Evolutionary conservation across 2,888 invertebrate genomes (phyloP), one percentile per base, ranked within the genome.

Genomic region (Tachina fera): DNA sequence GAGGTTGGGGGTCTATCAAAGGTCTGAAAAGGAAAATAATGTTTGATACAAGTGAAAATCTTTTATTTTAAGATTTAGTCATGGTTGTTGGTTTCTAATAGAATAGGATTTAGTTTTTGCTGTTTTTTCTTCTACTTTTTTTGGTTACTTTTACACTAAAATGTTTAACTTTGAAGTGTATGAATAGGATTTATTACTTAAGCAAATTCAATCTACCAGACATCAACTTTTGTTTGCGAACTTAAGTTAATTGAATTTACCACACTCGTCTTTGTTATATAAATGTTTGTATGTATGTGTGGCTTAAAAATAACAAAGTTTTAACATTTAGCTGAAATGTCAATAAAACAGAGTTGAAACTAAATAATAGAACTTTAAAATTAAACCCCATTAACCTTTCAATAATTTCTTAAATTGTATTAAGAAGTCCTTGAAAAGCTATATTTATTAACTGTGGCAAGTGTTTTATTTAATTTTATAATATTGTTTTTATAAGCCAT

Each of bases 211-310:
- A 68, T 81, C 77, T 74, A 9, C 11, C 43, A 67, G 19, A 83
- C 60, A 61, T 68, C 16, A 65, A 70, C 9, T 76, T 60, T 82
- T 78, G 53, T 76, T 82, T 61, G 53, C 51, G 49, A 53, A 65
- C 51, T 72, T 22, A 58, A 75, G 67, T 82, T 83, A 83, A 86
- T 86, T 86, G 78, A 86, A 74, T 74, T 68, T 58, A 74, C 74
- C 39, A 51, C 3, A 58, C 6, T 11, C 47, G 53, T 22, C 53
- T 61, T 45, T 41, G 31, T 16, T 1, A 14, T 16, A 14, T 11
- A 5, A 22, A 5, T 41, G 43, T 1, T 1, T 31, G 22, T n/a
- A 10, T 58, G 13, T 39, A 16, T 60, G 45, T 16, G 19, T 0
- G 14, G 4, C 1, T 19, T 39, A 8, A 41, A 19, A 51, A 2